Base-by-base conservation (phyloP, 2,888 invertebrate genomes). In the Eupithecia inturbata region DNA sequence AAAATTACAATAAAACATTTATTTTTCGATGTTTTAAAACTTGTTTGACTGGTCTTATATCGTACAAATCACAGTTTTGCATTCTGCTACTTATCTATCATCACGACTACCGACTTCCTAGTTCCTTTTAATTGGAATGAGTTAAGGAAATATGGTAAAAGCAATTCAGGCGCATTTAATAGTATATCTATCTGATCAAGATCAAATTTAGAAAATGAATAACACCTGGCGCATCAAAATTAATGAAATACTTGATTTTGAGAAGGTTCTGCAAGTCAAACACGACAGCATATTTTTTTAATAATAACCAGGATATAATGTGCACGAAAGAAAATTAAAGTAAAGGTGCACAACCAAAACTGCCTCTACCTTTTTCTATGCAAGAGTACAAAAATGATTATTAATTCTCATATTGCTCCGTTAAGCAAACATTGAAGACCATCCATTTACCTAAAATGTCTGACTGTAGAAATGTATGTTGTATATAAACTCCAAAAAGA, bases 31-130 rank as follows among this genome's bases (percentile, higher is more conserved):
- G 95, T 95, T 92, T 90, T 94, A 91, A 92, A 93, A 92, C 92
- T 93, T 91, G 92, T 92, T 87, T 93, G 93, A 94, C 93, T 93
- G 94, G 92, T 94, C 94, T 94, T 94, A 94, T 70, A 92, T 92
- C 92, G 87, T 93, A 94, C 92, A 88, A 92, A 94, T 94, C 94
- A 94, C 94, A 94, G 93, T 92, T 92, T 93, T 92, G 91, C 92
- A 92, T 93, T 93, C 92, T 88, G 82, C 91, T 93, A 93, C 89
- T 91, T 91, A 93, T 85, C 89, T 93, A 93, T 88, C 92, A 87
- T 89, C 92, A 87, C 91, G 87, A 89, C 93, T 92, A 92, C 87
- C 88, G 89, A 88, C 89, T 90, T 85, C 84, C 88, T 92, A 91
- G 85, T 85, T 88, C 89, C 86, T 87, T 83, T 86, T 88, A 84